phyloP scores from a whole-genome alignment of 2,888 invertebrate species.

The Cloeon dipterum region DNA sequence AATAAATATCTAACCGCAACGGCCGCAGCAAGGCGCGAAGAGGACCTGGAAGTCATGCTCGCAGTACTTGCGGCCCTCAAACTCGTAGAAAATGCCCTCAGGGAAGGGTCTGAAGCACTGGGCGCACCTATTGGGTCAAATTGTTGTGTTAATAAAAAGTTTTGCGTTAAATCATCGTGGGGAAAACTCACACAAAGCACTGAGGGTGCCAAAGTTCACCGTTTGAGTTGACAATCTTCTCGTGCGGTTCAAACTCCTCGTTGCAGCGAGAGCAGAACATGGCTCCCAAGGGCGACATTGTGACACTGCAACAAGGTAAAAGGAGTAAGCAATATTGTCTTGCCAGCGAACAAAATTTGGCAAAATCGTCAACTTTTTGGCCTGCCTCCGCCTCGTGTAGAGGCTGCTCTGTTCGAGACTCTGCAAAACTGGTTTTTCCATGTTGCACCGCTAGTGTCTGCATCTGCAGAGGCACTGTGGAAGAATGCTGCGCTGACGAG shows the following conservation, averaged over 20 bases:
- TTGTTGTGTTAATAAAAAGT: conserved; percentile 3
- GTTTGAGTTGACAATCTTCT: conserved; percentile 96
- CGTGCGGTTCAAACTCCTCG: conserved; percentile 87
- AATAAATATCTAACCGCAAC: conserved; percentile 36
- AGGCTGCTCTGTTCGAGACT: neutral
- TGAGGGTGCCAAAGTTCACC: conserved; percentile 98
- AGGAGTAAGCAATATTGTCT: neutral
- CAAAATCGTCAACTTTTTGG: no score
- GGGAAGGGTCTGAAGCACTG: conserved; percentile 97
- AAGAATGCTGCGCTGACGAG: no score
- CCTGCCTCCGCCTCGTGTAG: neutral
- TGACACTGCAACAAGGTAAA: conserved; percentile 17
- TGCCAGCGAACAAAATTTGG: no score
- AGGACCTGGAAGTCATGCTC: conserved; percentile 97
- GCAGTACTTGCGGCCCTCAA: conserved; percentile 97
- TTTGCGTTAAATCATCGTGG: conserved; percentile 5
- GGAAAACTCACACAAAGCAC: conserved; percentile 79
- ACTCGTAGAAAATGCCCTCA: conserved; percentile 95
- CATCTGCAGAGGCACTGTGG: no score
- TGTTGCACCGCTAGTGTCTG: no score
- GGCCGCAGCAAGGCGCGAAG: conserved; percentile 69
- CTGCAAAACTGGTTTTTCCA: neutral
- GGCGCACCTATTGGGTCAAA: conserved; percentile 47
- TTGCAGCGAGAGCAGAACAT: conserved; percentile 91
- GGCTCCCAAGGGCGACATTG: conserved; percentile 60